Evolutionary conservation across 2,888 invertebrate genomes (phyloP), one percentile per base, ranked within the genome.

Genomic region (Drosophila siamana): DNA sequence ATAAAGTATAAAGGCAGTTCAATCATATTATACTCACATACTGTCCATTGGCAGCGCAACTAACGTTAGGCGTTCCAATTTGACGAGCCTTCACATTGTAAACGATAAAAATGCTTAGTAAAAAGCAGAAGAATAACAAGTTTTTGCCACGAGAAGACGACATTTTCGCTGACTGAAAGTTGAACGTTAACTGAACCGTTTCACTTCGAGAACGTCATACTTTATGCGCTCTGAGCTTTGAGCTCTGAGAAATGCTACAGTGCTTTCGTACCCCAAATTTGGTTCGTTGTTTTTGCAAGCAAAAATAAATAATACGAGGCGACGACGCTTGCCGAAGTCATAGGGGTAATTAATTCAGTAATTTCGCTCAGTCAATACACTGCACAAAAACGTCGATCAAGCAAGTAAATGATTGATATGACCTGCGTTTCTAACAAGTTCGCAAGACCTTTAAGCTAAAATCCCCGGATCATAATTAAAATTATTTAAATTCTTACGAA

Each of bases 11-110:
- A 13, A n/a, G n/a, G 7, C 2, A 15, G 11, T 19, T 26, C 8
- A 28, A 28, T 43, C 7, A 13, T 4, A 30, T 6, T 46, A 9
- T 60, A 86, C 89, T 82, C 69, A 91, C 91, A 80, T 87, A 89
- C 64, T 83, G 80, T 30, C 83, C 80, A 60, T 80, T 65, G 13
- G n/a, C 68, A 5, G 71, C 74, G 55, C 90, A 90, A 33, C 24
- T 61, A 1, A 13, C 11, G n/a, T 30, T 43, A 9, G 19, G 9
- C 2, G 3, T 2, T 11, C 8, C 9, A 15, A 28, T n/a, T 74
- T 22, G 47, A 6, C 22, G n/a, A 13, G 62, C 69, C 44, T 16
- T 33, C 4, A 40, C 52, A 52, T 40, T 15, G 11, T 50, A 41
- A 15, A 44, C 0, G 7, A 36, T 4, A 44, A 26, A 61, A 33